phyloP scores from a whole-genome alignment of 2,888 invertebrate genomes.

The Chrysolina oricalcia region DNA sequence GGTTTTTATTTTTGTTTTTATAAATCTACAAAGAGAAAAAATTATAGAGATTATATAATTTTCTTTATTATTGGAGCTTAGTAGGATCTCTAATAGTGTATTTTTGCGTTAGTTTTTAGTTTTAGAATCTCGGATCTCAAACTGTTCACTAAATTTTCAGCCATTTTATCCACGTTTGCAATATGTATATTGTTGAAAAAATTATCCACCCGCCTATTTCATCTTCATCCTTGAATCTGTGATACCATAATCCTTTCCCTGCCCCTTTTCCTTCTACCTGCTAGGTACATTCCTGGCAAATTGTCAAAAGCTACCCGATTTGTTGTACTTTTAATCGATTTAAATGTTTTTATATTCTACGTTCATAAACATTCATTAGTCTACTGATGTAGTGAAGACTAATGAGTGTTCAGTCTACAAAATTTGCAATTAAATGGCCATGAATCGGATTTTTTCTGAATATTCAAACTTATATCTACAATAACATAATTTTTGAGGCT shows the following conservation, averaged over 20 bases:
- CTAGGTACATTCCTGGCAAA: constrained; percentile 11
- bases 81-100: constrained; percentile 62
- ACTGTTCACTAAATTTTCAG: constrained; percentile 60
- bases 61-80: constrained; percentile 52
- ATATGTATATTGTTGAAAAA: constrained; percentile 47
- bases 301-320: neutral
- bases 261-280: constrained; percentile 18
- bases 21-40: constrained; percentile 36
- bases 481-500: too few relatives aligned
- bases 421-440: too few relatives aligned
- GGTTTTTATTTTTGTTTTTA: constrained; percentile 53
- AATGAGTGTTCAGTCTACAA: too few relatives aligned
- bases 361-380: too few relatives aligned
- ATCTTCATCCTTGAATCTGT: constrained; percentile 65
- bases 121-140: constrained; percentile 65
- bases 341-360: neutral
- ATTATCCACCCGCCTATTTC: constrained; percentile 45
- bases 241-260: constrained; percentile 58
- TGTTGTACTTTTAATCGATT: neutral
- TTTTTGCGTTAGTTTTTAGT: constrained; percentile 53
- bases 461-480: too few relatives aligned
- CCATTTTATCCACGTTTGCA: constrained; percentile 56
- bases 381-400: too few relatives aligned
- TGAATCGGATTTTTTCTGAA: too few relatives aligned
- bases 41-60: constrained; percentile 43